Conservation (phyloP, 1,140 invertebrate species). For the Rhagoletis pomonella region DNA sequence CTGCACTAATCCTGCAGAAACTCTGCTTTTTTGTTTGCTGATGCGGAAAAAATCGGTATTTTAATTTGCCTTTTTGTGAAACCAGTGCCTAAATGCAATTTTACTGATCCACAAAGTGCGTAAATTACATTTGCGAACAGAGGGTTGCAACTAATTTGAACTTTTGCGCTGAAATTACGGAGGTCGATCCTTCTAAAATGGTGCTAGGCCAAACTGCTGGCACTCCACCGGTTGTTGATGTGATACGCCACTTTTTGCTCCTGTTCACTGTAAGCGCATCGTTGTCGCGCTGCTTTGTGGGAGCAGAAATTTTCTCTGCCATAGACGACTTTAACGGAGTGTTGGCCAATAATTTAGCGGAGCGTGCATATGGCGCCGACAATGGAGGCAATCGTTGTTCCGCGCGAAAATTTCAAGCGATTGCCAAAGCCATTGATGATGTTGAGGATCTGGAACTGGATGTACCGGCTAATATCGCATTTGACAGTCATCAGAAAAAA, state of each 20-base stretch:
- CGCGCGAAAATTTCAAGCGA: slow-evolving; percentile 64
- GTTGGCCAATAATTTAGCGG: slow-evolving; percentile 9
- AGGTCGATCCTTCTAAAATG: slow-evolving; percentile 27
- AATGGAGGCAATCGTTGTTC: slow-evolving; percentile 58
- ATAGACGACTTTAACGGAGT: slow-evolving; percentile 21
- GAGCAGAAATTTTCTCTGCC: slow-evolving; percentile 55
- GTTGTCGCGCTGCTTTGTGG: slow-evolving; percentile 25
- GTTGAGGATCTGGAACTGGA: slow-evolving; percentile 71
- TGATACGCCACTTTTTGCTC: background rate
- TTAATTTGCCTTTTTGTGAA: background rate
- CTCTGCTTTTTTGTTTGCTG: background rate
- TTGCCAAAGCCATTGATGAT: slow-evolving; percentile 68
- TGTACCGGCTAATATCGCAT: slow-evolving; percentile 68
- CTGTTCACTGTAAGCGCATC: slow-evolving; percentile 39
- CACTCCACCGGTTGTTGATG: background rate
- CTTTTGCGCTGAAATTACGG: slow-evolving; percentile 19
- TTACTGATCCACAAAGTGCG: slow-evolving; percentile 40
- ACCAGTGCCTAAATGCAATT: slow-evolving; percentile 28
- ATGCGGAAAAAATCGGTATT: slow-evolving; percentile 3
- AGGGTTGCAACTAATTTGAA: slow-evolving; percentile 31
- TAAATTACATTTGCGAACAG: slow-evolving; percentile 43
- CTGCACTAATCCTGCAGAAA: slow-evolving; percentile 28
- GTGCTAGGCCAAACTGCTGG: background rate
- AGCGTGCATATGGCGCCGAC: background rate
- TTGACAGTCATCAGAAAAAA: slow-evolving; percentile 68